These are phyloP conservation scores for Grapholita molesta DNA, from an alignment of 1,140 invertebrate genomes.

Conservation along the genomic window DNA sequence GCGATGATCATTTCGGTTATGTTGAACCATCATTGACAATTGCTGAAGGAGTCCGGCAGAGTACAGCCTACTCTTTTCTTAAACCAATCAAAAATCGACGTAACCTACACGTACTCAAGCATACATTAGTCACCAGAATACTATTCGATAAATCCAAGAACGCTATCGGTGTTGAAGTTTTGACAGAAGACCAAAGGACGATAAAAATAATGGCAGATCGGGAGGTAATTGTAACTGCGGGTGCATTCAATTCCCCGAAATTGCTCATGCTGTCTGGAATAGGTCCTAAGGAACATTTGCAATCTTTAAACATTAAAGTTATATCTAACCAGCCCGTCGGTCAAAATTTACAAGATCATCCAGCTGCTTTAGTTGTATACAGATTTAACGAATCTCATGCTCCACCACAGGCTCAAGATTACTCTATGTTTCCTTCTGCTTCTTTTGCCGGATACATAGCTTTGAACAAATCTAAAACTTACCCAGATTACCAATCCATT, in stretches of 20 bases:
- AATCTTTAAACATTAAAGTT: conserved; percentile 79
- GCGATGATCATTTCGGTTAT: conserved; percentile 21
- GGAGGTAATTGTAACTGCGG: conserved; percentile 83
- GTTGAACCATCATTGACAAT: conserved; percentile 68
- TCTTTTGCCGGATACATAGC: conserved; percentile 86
- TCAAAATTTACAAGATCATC: conserved; percentile 85
- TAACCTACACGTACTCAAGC: conserved; percentile 67
- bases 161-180: conserved; percentile 60
- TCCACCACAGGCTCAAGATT: conserved; percentile 65
- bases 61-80: conserved; percentile 78
- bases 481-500: conserved; percentile 31
- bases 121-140: conserved; percentile 52
- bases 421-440: conserved; percentile 85
- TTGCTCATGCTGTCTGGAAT: conserved; percentile 84
- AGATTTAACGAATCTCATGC: conserved; percentile 69
- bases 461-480: conserved; percentile 54
- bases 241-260: conserved; percentile 80
- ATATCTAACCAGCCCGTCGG: conserved; percentile 84
- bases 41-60: conserved; percentile 78
- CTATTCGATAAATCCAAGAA: conserved; percentile 81
- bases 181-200: conserved; percentile 64
- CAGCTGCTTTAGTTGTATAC: conserved; percentile 82
- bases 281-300: conserved; percentile 80
- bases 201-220: conserved; percentile 69
- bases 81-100: conserved; percentile 64